These are phyloP conservation scores for Syngnathoides biaculeatus DNA, from an alignment of 2,113 vertebrate genomes.

Conservation along the genomic window DNA sequence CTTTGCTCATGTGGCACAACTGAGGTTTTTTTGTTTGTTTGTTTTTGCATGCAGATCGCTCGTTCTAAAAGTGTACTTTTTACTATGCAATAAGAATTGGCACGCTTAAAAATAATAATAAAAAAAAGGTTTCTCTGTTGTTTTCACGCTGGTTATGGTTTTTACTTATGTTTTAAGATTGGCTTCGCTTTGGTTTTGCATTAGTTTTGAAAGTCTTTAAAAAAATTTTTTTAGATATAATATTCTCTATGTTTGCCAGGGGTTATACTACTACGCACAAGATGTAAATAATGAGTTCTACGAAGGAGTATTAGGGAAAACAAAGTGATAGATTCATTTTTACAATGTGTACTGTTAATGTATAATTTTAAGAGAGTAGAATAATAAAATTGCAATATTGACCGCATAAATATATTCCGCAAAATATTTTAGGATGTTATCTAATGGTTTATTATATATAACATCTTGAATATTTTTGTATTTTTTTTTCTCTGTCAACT, in stretches of 20 bases:
- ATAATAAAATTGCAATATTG: not conserved
- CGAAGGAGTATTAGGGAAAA: conserved; percentile 1
- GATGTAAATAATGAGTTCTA: conserved; percentile 50
- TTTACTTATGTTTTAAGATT: conserved; percentile 1
- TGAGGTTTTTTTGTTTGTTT: conserved; percentile 32
- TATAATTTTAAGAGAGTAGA: not conserved
- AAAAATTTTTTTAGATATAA: conserved; percentile 24
- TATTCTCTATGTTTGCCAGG: conserved; percentile 12
- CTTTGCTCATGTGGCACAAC: not conserved
- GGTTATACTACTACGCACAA: conserved; percentile 39
- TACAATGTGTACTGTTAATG: not conserved
- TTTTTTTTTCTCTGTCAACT: too few relatives aligned
- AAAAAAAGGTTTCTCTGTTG: not conserved
- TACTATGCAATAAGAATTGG: conserved; percentile 71
- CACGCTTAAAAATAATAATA: conserved; percentile 36
- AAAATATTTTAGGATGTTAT: not conserved
- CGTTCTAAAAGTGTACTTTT: conserved; percentile 55
- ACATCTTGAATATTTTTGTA: not conserved
- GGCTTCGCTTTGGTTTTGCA: conserved; percentile 27
- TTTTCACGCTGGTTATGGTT: not conserved
- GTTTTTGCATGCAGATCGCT: conserved; percentile 28
- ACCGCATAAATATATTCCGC: not conserved
- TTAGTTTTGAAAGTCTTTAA: not conserved
- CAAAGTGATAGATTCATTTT: not conserved
- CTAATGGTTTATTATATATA: not conserved